phyloP scores from a whole-genome alignment of 2,113 vertebrate species.

The Anarrhichthys ocellatus region DNA sequence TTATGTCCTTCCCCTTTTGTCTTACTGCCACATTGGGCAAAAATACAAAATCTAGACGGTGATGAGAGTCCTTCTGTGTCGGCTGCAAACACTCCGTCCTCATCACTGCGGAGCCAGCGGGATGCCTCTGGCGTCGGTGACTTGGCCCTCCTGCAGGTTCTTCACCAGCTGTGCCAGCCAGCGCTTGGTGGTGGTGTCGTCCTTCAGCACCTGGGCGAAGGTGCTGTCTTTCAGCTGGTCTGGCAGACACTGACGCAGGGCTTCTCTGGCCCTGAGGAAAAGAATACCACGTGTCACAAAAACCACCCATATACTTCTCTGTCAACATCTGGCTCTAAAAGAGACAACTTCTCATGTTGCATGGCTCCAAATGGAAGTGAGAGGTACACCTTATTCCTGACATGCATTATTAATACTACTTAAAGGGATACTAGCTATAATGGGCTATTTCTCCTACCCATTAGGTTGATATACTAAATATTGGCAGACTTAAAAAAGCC shows the following conservation, averaged over 20 bases:
- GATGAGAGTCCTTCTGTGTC: conserved; percentile 20
- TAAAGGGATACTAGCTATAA: neutral
- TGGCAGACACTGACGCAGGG: conserved; percentile 97
- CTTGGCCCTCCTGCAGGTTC: conserved; percentile 98
- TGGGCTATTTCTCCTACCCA: neutral
- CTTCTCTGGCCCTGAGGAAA: conserved; percentile 93
- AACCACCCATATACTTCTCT: neutral
- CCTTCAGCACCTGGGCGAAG: conserved; percentile 97
- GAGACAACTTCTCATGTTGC: neutral
- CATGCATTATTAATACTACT: conserved; percentile 23
- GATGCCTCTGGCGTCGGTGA: conserved; percentile 95
- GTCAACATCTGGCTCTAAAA: neutral
- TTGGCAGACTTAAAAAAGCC: neutral
- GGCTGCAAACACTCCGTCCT: neutral
- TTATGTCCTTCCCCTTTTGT: conserved; percentile 39
- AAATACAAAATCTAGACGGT: conserved; percentile 33
- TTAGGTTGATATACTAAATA: neutral
- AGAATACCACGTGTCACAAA: conserved; percentile 1
- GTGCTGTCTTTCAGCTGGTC: conserved; percentile 99
- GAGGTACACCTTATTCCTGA: neutral
- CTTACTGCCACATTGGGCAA: conserved; percentile 45
- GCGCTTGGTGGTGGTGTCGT: conserved; percentile 99
- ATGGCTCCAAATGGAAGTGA: neutral
- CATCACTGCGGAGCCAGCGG: conserved; percentile 93
- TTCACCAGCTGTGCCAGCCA: conserved; percentile 99